Base-by-base conservation (phyloP, 2,797 vertebrate species). In the Karalla daura region DNA sequence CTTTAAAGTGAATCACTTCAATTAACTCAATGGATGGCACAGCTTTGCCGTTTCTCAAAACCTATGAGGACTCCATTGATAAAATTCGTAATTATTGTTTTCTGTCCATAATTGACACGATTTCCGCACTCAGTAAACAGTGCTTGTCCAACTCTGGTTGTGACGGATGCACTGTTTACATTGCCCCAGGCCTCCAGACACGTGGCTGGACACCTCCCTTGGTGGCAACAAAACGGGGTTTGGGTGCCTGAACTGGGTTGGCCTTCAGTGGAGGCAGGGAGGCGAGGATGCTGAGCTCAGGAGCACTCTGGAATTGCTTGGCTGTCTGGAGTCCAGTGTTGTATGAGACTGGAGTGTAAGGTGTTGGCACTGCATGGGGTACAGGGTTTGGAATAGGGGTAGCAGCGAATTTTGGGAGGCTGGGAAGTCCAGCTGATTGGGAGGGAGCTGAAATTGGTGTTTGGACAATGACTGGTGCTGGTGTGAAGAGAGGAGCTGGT, bases 171-270 rank as follows among this genome's bases (percentile, higher is more conserved):
- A 12, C 28, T 50, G 18, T 50, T 89, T 50, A 92, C 39, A 89
- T 63, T 51, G 87, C 79, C 17, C 96, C 95, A 4, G 98, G 98
- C 83, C 94, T 96, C 98, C 98, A 99, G 46, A 97, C 91, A 5
- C 86, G 93, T 45, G 96, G 93, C 81, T 96, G 96, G 74, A 96
- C 89, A 8, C 98, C 97, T 0, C 92, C 95, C 83, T 93, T 96
- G 21, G 93, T 95, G 76, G 96, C 96, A 67, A 96, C 95, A 89
- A 99, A 99, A 64, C 89, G 95, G 33, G 98, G 98, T 80, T 96
- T 95, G 33, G 98, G 96, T 64, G 95, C 96, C 74, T 96, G 96
- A 76, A 97, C 47, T 32, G 88, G 43, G 18, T 76, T 81, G 35
- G 86, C 43, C 63, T 87, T 93, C 32, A 92, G 54, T 13, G 91